These are phyloP conservation scores for Parascotia fuliginaria DNA, from an alignment of 2,888 invertebrate species.

Conservation along the genomic window DNA sequence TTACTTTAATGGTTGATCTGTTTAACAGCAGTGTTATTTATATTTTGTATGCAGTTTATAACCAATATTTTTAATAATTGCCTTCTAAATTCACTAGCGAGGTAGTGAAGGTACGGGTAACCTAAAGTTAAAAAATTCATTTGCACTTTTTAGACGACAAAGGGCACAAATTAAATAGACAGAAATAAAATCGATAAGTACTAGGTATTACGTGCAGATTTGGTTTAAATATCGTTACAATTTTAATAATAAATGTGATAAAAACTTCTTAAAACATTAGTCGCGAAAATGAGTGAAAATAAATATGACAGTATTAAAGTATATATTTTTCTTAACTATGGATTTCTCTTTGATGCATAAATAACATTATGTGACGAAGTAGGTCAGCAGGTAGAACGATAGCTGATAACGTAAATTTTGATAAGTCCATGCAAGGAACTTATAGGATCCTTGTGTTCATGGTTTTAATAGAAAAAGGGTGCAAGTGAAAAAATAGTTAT, in stretches of 20 bases:
- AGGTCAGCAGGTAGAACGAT: no score
- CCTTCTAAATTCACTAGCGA: constrained; percentile 4
- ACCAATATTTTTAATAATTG: constrained; percentile 3
- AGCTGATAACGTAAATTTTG: no score
- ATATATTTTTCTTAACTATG: no score
- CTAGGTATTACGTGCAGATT: background rate
- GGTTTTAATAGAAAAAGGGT: no score
- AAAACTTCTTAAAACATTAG: background rate
- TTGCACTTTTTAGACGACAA: background rate
- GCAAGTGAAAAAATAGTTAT: no score
- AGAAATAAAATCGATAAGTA: no score
- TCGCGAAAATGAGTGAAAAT: background rate
- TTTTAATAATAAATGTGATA: background rate
- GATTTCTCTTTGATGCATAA: background rate
- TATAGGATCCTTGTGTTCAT: no score
- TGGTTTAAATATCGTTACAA: background rate
- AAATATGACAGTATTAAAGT: background rate
- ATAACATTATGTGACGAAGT: no score
- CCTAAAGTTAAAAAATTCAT: constrained; percentile 8
- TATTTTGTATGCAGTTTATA: constrained; percentile 2
- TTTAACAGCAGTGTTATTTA: background rate
- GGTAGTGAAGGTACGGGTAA: constrained; percentile 6
- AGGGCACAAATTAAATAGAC: no score
- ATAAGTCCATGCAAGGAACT: no score
- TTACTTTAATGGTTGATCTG: background rate